Conservation (phyloP, 2,113 vertebrate species). For the Bujurquina vittata region DNA sequence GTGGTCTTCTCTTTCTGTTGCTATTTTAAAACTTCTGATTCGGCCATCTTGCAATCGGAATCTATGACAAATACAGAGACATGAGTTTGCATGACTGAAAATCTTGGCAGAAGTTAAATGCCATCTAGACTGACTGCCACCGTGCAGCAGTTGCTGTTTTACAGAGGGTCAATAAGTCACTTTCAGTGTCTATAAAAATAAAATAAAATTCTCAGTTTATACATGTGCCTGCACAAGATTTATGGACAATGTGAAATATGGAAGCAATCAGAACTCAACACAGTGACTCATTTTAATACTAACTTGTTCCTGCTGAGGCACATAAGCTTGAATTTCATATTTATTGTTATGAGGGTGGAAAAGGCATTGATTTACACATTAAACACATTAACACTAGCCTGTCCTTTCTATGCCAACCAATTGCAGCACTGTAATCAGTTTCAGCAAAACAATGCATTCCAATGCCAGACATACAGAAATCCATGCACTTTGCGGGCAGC, state of each 20-base stretch:
- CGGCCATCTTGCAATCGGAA: slow-evolving; percentile 54
- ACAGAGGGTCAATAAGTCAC: slow-evolving; percentile 13
- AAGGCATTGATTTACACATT: slow-evolving; percentile 25
- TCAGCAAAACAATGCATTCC: not conserved
- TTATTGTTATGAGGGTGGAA: not conserved
- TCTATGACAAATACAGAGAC: slow-evolving; percentile 47
- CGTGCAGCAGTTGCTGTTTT: slow-evolving; percentile 17
- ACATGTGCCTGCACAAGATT: slow-evolving; percentile 17
- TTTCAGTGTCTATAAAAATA: slow-evolving; percentile 8
- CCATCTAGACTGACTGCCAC: slow-evolving; percentile 23
- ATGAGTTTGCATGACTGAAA: slow-evolving; percentile 23
- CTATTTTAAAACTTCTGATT: slow-evolving; percentile 63
- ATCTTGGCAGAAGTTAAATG: slow-evolving; percentile 38
- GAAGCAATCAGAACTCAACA: slow-evolving; percentile 1
- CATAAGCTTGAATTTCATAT: not conserved
- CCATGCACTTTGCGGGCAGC: slow-evolving; percentile 42
- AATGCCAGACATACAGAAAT: slow-evolving; percentile 22
- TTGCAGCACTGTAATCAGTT: slow-evolving; percentile 16
- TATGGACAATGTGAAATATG: slow-evolving; percentile 30
- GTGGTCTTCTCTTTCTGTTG: slow-evolving; percentile 50
- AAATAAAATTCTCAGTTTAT: slow-evolving; percentile 15
- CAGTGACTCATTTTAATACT: not conserved
- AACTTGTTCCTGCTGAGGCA: not conserved
- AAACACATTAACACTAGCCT: slow-evolving; percentile 15
- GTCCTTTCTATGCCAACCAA: not conserved